Conservation (phyloP, 1,140 invertebrate species). For the Belonocnema kinseyi region DNA sequence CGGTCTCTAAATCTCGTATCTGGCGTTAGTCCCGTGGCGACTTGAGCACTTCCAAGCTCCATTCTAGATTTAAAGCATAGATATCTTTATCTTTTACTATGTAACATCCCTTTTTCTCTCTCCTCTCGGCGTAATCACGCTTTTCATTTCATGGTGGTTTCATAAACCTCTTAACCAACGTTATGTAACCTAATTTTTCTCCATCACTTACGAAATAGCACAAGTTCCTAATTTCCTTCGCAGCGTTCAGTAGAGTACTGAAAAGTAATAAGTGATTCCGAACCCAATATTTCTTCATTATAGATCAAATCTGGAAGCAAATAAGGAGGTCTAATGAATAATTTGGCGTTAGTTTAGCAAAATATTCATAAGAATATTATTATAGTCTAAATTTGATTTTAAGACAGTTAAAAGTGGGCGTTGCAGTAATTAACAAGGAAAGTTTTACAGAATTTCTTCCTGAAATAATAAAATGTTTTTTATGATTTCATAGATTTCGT, state of each 20-base stretch:
- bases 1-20: constrained; percentile 69
- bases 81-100: constrained; percentile 17
- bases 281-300: background rate
- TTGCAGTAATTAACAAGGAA: too few species aligned
- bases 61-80: constrained; percentile 51
- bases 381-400: too few species aligned
- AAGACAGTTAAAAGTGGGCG: too few species aligned
- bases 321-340: too few species aligned
- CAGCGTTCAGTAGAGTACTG: background rate
- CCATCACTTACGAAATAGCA: background rate
- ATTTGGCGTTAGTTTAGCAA: too few species aligned
- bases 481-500: too few species aligned
- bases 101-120: background rate
- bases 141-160: constrained; percentile 1
- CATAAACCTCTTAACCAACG: background rate
- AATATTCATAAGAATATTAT: too few species aligned
- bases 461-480: too few species aligned
- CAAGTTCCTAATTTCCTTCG: background rate
- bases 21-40: constrained; percentile 60
- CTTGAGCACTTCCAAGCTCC: constrained; percentile 62
- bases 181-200: background rate
- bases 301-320: too few species aligned
- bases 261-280: background rate
- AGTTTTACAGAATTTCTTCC: too few species aligned
- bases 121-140: background rate